phyloP scores from a whole-genome alignment of 2,113 vertebrate genomes.

The Tragelaphus imberbis region DNA sequence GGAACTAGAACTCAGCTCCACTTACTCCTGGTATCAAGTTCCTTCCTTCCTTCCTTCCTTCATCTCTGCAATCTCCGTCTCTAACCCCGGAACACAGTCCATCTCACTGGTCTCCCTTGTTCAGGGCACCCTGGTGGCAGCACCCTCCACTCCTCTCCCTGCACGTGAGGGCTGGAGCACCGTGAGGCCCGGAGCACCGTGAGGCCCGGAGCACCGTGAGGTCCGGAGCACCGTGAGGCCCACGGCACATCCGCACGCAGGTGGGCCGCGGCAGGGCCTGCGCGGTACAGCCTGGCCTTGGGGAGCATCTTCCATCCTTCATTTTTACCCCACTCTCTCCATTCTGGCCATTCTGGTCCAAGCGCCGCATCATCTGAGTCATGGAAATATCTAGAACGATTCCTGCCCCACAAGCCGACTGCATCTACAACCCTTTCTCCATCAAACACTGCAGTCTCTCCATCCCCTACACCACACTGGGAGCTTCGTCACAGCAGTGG shows the following conservation, averaged over 20 bases:
- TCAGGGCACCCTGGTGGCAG: not conserved
- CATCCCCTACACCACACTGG: not conserved
- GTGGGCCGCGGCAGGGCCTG: accelerated
- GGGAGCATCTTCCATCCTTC: not conserved
- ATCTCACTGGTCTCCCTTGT: not conserved
- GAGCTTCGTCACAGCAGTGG: not conserved
- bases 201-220: no score
- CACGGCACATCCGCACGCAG: accelerated
- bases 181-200: not conserved
- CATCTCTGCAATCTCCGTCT: not conserved
- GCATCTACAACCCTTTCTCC: not conserved
- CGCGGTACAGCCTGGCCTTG: not conserved
- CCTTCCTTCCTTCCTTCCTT: not conserved
- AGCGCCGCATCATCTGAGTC: accelerated
- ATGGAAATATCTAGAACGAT: not conserved
- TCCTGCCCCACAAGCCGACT: accelerated
- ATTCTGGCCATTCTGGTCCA: not conserved
- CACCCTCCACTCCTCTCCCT: not conserved
- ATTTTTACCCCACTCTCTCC: not conserved
- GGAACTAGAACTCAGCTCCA: not conserved
- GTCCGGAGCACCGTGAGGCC: no score
- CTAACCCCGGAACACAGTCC: accelerated
- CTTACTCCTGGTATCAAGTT: not conserved
- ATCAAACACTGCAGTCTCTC: no score
- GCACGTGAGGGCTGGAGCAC: not conserved